Percentiles rank a stretch among this genome's conserved stretches.
Evolutionary conservation across 2,797 vertebrate species (phyloP).

Genomic region (Tapirus indicus): DNA sequence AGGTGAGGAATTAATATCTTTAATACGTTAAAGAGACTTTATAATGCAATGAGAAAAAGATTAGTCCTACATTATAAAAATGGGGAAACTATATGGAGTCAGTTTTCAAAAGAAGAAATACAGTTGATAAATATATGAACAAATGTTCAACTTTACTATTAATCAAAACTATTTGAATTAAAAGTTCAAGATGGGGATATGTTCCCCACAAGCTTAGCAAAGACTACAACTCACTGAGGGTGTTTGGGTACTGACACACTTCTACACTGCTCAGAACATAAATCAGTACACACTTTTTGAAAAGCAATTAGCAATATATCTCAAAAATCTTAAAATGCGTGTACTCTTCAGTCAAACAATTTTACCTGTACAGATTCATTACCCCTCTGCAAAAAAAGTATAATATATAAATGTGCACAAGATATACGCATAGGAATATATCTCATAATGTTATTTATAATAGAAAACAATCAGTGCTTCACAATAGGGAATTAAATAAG

Average conservation of each 20-base stretch:
- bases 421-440: neutral
- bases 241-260: neutral
- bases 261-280: neutral
- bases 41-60: slow-evolving; percentile 38
- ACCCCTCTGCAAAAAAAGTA: neutral
- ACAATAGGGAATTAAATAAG: slow-evolving; percentile 36
- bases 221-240: neutral
- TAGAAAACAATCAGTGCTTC: slow-evolving; percentile 6
- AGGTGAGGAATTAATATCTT: slow-evolving; percentile 29
- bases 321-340: slow-evolving; percentile 36
- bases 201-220: slow-evolving; percentile 9
- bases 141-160: slow-evolving; percentile 53
- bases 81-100: neutral
- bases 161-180: slow-evolving; percentile 57
- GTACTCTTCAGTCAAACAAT: slow-evolving; percentile 10
- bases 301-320: neutral
- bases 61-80: slow-evolving; percentile 31
- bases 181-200: neutral
- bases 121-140: slow-evolving; percentile 16
- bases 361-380: neutral
- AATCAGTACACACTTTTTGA: neutral
- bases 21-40: slow-evolving; percentile 50
- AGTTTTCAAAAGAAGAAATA: slow-evolving; percentile 67
- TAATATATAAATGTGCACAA: neutral
- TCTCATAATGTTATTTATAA: slow-evolving; percentile 18